phyloP scores from a whole-genome alignment of 2,888 invertebrate genomes.

The Platerodrilus igneus region DNA sequence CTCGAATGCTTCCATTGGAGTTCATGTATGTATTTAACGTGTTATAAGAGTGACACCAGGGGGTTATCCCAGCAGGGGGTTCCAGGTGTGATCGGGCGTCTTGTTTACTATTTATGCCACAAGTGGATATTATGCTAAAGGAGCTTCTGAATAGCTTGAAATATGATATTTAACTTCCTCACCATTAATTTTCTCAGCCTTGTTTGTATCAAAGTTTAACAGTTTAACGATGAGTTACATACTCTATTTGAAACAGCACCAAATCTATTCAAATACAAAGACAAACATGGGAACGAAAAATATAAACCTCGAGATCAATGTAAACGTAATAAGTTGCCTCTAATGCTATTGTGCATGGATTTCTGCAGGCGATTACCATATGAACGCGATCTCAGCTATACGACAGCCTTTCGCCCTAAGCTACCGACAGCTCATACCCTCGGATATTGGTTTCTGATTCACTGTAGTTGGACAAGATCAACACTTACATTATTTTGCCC shows the following conservation, averaged over 20 bases:
- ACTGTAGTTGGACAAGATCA: constrained; percentile 47
- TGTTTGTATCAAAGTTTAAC: constrained; percentile 5
- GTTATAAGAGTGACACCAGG: constrained; percentile 17
- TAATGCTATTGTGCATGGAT: constrained; percentile 49
- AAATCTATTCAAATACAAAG: constrained; percentile 49
- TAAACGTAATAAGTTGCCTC: constrained; percentile 50
- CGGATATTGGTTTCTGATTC: constrained; percentile 50
- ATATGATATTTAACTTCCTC: constrained; percentile 11
- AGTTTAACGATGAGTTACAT: constrained; percentile 9
- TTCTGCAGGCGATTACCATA: constrained; percentile 50
- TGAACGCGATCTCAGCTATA: constrained; percentile 40
- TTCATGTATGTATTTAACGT: constrained; percentile 17
- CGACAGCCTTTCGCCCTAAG: constrained; percentile 39
- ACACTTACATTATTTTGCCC: constrained; percentile 39
- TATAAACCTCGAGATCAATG: constrained; percentile 51
- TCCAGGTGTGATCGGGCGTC: constrained; percentile 23
- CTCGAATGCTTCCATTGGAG: constrained; percentile 22
- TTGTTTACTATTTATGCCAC: constrained; percentile 20
- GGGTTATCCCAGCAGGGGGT: constrained; percentile 20
- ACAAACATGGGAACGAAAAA: constrained; percentile 48
- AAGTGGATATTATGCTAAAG: constrained; percentile 16
- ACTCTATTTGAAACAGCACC: constrained; percentile 31
- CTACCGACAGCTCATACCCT: constrained; percentile 40
- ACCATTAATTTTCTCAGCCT: neutral
- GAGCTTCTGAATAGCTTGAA: constrained; percentile 5